These are phyloP conservation scores for Amphipoea lucens DNA, from an alignment of 2,888 invertebrate species.

Conservation along the genomic window DNA sequence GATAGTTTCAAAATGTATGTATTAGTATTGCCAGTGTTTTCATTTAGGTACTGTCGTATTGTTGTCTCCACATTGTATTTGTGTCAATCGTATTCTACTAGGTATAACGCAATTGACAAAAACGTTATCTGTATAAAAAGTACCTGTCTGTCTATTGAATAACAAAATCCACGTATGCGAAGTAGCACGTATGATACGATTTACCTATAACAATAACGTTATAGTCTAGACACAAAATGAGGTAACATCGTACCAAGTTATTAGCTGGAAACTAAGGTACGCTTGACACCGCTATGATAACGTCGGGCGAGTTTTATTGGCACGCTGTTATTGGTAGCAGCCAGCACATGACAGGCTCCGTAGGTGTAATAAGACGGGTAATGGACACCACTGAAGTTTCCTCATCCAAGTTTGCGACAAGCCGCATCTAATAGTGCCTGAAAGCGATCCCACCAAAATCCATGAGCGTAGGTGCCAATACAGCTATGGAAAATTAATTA, in stretches of 20 bases:
- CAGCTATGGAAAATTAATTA: slow-evolving; percentile 63
- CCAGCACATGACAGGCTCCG: slow-evolving; percentile 58
- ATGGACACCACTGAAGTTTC: slow-evolving; percentile 83
- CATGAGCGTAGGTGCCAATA: slow-evolving; percentile 42
- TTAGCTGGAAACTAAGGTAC: slow-evolving; percentile 29
- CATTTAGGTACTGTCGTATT: no score
- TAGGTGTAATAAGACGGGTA: slow-evolving; percentile 73
- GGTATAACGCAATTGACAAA: no score
- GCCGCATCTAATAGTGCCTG: slow-evolving; percentile 77
- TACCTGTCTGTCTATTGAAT: slow-evolving; percentile 6
- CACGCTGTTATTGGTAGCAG: slow-evolving; percentile 51
- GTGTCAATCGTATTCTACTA: neutral
- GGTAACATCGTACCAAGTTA: slow-evolving; percentile 9
- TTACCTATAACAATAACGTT: slow-evolving; percentile 11
- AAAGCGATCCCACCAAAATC: slow-evolving; percentile 74
- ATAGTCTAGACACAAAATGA: slow-evolving; percentile 34
- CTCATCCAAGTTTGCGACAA: slow-evolving; percentile 84
- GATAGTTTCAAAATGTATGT: no score
- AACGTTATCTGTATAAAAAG: neutral
- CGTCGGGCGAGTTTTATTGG: slow-evolving; percentile 50
- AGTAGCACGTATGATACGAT: neutral
- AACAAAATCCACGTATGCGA: neutral
- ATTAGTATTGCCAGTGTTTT: no score
- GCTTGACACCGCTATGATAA: slow-evolving; percentile 20
- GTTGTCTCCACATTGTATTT: neutral